Evolutionary conservation across 2,797 vertebrate genomes (phyloP).

Genomic region (Parauchenoglanis punctatus): DNA sequence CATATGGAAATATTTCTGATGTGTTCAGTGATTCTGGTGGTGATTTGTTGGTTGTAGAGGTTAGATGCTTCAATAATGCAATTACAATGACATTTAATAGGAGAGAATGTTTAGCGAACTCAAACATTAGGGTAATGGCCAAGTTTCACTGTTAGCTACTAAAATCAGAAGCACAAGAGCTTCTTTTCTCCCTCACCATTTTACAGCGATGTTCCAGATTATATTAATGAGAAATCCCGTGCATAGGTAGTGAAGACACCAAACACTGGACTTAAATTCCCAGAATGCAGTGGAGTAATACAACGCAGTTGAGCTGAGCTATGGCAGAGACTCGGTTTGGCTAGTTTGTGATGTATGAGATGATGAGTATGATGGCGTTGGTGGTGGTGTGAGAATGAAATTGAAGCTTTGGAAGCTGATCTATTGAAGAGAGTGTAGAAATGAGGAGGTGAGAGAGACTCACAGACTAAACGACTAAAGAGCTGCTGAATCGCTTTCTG

Average conservation of each 20-base stretch:
- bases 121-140: neutral
- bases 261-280: neutral
- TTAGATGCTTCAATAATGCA: neutral
- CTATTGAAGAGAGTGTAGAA: neutral
- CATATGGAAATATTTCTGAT: neutral
- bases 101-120: neutral
- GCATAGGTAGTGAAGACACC: neutral
- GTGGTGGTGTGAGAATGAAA: neutral
- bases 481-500: neutral
- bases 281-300: neutral
- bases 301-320: neutral
- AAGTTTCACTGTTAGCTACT: neutral
- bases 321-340: neutral
- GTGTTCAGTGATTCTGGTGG: neutral
- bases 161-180: neutral
- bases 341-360: neutral
- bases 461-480: neutral
- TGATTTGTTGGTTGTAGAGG: neutral
- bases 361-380: neutral
- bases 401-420: neutral
- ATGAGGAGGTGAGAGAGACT: neutral
- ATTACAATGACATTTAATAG: neutral
- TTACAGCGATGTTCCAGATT: neutral
- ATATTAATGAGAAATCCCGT: neutral
- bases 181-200: neutral